A percentile compares a stretch with the other conserved stretches of the same genome.
phyloP scores from a whole-genome alignment of 2,113 vertebrate genomes.

The Bambusicola thoracicus region DNA sequence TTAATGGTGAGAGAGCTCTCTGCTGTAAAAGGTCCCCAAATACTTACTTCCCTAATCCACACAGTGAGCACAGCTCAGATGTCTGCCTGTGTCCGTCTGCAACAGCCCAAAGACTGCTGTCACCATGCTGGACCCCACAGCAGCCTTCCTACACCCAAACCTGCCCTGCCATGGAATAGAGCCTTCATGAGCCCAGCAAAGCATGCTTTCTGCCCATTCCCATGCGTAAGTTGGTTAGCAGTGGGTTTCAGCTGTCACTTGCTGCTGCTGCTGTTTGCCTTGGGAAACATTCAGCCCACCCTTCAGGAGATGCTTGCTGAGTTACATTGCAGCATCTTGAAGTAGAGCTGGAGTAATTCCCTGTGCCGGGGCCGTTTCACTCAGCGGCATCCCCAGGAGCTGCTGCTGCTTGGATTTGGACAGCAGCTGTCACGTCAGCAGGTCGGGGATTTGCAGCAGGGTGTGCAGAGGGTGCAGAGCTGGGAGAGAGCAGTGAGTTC shows the following conservation, averaged over 20 bases:
- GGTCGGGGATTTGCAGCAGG: background rate
- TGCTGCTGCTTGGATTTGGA: background rate
- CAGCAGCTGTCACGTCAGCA: background rate
- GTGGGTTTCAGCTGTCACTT: background rate
- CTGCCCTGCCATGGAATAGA: background rate
- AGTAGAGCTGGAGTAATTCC: background rate
- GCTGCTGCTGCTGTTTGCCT: background rate
- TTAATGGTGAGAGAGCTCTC: conserved; percentile 67
- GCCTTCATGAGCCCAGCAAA: background rate
- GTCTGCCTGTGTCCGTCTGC: background rate
- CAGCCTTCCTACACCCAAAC: background rate
- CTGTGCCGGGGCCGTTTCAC: background rate
- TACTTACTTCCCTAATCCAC: conserved; percentile 67
- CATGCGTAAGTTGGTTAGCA: fast-evolving
- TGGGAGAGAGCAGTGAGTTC: background rate
- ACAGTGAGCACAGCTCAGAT: conserved; percentile 15
- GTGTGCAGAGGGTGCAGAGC: background rate
- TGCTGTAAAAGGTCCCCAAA: conserved; percentile 74
- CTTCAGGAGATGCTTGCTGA: background rate
- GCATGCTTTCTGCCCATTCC: background rate
- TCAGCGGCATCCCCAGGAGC: background rate
- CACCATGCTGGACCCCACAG: background rate
- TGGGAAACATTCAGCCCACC: fast-evolving
- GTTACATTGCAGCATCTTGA: background rate
- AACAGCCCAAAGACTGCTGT: background rate